Percentiles rank a stretch among this genome's conserved stretches.
Evolutionary conservation across 2,797 vertebrate genomes (phyloP).

Genomic region (Centropyge bicolor): DNA sequence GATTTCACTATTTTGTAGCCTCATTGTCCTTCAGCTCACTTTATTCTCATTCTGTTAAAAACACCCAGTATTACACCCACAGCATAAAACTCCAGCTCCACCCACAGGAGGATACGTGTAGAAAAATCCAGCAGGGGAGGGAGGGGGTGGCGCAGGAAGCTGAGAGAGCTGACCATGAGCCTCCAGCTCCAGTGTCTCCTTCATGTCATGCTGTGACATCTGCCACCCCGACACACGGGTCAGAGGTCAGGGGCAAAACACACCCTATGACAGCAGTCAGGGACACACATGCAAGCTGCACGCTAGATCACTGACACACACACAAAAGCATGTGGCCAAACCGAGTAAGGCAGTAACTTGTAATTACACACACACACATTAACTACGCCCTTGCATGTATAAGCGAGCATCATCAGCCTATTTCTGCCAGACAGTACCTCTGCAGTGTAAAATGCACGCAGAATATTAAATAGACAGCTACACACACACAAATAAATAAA

Average conservation of each 20-base stretch:
- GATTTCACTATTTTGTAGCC: conserved; percentile 7
- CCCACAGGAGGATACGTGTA: conserved; percentile 45
- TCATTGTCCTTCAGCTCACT: conserved; percentile 37
- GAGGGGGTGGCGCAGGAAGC: background rate
- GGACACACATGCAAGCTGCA: conserved; percentile 33
- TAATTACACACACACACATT: conserved; percentile 38
- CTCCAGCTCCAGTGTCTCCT: conserved; percentile 49
- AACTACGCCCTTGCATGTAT: conserved; percentile 24
- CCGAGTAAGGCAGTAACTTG: background rate
- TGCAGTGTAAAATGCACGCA: conserved; percentile 20
- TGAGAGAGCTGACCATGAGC: conserved; percentile 22
- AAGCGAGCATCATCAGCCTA: conserved; percentile 18
- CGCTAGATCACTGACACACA: conserved; percentile 21
- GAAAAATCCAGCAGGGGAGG: conserved; percentile 11
- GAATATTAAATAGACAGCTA: conserved; percentile 58
- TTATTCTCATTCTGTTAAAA: conserved; percentile 21
- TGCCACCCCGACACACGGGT: conserved; percentile 64
- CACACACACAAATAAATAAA: conserved; percentile 4
- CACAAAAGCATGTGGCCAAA: conserved; percentile 1
- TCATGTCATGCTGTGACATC: conserved; percentile 69
- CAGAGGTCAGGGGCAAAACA: conserved; percentile 67
- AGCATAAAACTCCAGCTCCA: conserved; percentile 47
- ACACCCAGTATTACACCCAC: conserved; percentile 4
- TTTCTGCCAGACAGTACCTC: conserved; percentile 29
- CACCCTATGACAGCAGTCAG: conserved; percentile 53